Base-by-base conservation (phyloP, 2,888 invertebrate species). In the Gymnoscelis rufifasciata region DNA sequence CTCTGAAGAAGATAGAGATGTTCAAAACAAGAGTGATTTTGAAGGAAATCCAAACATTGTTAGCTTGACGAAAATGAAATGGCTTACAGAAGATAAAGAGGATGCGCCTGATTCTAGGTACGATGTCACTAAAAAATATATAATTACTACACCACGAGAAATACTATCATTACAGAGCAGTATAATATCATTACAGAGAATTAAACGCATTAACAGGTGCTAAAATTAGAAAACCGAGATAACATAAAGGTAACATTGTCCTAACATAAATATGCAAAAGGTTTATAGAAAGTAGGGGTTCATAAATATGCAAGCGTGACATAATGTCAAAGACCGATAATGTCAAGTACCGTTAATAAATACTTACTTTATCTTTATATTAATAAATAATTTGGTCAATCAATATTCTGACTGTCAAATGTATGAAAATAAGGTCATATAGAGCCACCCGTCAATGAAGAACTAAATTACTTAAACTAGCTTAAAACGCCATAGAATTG, bases 181-280 rank as follows among this genome's bases (percentile, higher is more conserved):
- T 52, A 58, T 71, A 60, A 66, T 82, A 66, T 79, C 69, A 57
- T 84, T 84, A 58, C 84, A 84, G 83, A 81, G 67, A 66, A 43
- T 47, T 71, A 53, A 82, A 84, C 59, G 83, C 83, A 55, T 64
- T 86, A 59, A 83, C 86, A 63, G 86, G 83, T 55, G 82, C 80
- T 49, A 73, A 66, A 30, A 2, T 64, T 51, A 36, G 38, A 28
- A 56, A 26, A 44, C 38, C 48, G 45, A 54, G 35, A 38, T 33
- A 36, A 44, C 51, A 57, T 37, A 33, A 42, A 33, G 31, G 31
- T 33, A 33, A 33, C 13, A 8, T 30, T 10, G 13, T 30, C 8
- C 12, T 6, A 30, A 6, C 12, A 8, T 4, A 13, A 8, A 12
- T 1, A 7, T 19, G 26, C 26, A 8, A 7, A 6, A 26, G 8